Evolutionary conservation across 1,140 invertebrate genomes (phyloP).

Genomic region (Gonatopus flavifemur): DNA sequence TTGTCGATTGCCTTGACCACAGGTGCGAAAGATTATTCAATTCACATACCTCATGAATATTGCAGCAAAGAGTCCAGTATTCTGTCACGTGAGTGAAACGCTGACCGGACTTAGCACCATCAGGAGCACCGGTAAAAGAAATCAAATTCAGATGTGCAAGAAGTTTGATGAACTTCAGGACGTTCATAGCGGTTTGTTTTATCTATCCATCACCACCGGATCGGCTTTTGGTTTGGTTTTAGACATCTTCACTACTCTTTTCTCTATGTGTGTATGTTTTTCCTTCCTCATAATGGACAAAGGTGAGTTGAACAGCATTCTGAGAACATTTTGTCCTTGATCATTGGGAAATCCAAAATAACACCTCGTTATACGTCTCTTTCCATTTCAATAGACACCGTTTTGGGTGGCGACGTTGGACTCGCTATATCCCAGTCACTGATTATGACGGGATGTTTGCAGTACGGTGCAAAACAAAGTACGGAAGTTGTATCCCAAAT

Average conservation of each 20-base stretch:
- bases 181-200: conserved; percentile 67
- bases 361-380: background rate
- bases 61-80: conserved; percentile 75
- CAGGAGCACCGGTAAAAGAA: conserved; percentile 65
- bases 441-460: conserved; percentile 77
- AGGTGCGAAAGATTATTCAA: no score
- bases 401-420: conserved; percentile 69
- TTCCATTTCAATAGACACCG: conserved; percentile 33
- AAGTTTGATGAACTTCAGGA: conserved; percentile 71
- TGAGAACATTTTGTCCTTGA: background rate
- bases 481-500: conserved; percentile 74
- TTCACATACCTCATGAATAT: no score
- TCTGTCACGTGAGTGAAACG: conserved; percentile 78
- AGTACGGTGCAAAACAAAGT: conserved; percentile 80
- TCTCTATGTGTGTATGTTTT: conserved; percentile 39
- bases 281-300: conserved; percentile 50
- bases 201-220: conserved; percentile 61
- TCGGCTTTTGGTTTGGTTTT: conserved; percentile 58
- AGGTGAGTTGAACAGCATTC: conserved; percentile 27
- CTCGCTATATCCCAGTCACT: conserved; percentile 83
- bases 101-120: conserved; percentile 81
- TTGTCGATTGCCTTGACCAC: no score
- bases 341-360: conserved; percentile 3
- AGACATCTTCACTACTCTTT: conserved; percentile 36
- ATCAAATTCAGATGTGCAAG: conserved; percentile 66